Evolutionary conservation across 2,113 vertebrate genomes (phyloP).

Genomic region (Malaclemys terrapin): DNA sequence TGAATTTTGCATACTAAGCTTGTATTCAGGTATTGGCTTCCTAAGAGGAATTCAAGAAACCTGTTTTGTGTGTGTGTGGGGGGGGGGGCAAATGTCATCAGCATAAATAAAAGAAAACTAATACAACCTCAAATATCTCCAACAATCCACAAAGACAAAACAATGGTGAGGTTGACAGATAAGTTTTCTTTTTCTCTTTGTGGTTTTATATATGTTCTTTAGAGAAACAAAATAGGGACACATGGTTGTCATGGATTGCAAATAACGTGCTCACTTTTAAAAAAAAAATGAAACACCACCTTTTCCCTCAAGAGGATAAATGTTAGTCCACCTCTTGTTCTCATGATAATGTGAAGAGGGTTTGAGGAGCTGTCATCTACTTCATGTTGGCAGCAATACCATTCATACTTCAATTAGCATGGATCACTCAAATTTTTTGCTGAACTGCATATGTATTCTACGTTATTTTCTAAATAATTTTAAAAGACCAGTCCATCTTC

Average conservation of each 20-base stretch:
- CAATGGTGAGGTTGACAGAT: neutral
- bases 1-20: neutral
- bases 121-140: neutral
- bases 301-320: neutral
- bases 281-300: neutral
- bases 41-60: neutral
- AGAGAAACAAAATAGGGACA: neutral
- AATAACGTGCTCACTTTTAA: neutral
- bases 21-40: neutral
- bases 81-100: neutral
- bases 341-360: neutral
- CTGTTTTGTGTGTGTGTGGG: neutral
- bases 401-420: neutral
- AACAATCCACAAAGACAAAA: neutral
- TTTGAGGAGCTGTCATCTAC: neutral
- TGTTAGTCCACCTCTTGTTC: neutral
- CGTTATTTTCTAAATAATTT: neutral
- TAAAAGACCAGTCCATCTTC: neutral
- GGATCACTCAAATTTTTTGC: neutral
- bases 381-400: neutral
- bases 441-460: neutral
- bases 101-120: neutral
- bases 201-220: neutral
- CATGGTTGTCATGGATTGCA: neutral
- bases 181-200: neutral